Evolutionary conservation across 2,888 invertebrate genomes (phyloP).

Genomic region (Neoitamus cyanurus): DNA sequence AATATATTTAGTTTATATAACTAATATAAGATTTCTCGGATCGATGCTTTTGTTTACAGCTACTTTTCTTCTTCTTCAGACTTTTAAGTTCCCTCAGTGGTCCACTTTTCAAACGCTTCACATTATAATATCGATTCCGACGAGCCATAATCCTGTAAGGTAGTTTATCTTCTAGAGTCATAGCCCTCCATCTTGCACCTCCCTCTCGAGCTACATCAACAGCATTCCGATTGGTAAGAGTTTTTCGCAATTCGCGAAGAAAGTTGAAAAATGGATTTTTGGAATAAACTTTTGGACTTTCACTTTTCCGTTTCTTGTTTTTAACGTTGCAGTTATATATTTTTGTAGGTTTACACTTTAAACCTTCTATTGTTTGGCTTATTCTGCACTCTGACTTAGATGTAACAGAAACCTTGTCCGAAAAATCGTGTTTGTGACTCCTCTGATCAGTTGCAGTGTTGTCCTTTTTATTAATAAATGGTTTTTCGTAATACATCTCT

Average conservation of each 20-base stretch:
- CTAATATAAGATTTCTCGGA: not conserved
- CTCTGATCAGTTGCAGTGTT: not conserved
- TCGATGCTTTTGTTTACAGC: not conserved
- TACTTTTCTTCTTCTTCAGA: not conserved
- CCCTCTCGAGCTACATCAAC: constrained; percentile 25
- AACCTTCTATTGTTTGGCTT: not conserved
- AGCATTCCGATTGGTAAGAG: not conserved
- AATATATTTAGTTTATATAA: constrained; percentile 15
- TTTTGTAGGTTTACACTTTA: not conserved
- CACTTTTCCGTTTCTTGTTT: not conserved
- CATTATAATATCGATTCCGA: constrained; percentile 7
- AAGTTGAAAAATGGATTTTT: constrained; percentile 48
- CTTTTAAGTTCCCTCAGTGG: not conserved
- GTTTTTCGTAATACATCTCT: not conserved
- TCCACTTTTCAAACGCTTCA: constrained; percentile 20
- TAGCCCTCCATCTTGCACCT: constrained; percentile 42
- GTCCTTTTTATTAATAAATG: not conserved
- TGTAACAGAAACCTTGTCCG: not conserved
- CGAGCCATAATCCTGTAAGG: constrained; percentile 43
- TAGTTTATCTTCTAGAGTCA: constrained; percentile 46
- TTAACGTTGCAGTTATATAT: not conserved
- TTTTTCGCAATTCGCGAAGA: constrained; percentile 30
- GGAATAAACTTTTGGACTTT: not conserved
- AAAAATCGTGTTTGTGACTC: not conserved
- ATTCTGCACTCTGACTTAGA: not conserved